These are phyloP conservation scores for Cervus canadensis DNA, from an alignment of 2,113 vertebrate species.

Conservation along the genomic window DNA sequence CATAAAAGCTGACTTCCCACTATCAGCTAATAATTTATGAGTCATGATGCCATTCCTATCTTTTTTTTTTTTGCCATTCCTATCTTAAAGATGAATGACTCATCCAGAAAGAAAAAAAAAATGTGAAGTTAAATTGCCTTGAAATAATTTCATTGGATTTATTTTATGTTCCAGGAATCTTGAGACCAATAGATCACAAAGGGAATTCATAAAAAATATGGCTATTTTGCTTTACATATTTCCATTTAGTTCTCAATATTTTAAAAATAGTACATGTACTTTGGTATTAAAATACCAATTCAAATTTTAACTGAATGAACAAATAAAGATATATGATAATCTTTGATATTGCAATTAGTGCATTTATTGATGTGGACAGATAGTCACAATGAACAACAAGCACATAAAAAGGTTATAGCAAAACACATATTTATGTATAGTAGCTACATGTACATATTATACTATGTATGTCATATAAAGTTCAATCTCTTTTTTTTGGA, in stretches of 20 bases:
- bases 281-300: not conserved
- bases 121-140: not conserved
- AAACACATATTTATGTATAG: not conserved
- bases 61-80: not conserved
- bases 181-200: not conserved
- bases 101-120: not conserved
- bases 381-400: not conserved
- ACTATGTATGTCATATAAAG: not conserved
- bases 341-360: not conserved
- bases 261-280: not conserved
- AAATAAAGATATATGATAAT: not conserved
- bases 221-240: not conserved
- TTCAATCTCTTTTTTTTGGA: not conserved
- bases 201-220: not conserved
- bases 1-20: not conserved
- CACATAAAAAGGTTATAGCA: not conserved
- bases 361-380: not conserved
- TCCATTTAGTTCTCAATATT: not conserved
- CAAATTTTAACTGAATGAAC: not conserved
- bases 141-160: not conserved
- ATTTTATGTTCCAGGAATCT: not conserved
- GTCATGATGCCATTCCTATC: not conserved
- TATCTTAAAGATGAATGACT: not conserved
- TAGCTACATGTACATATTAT: not conserved
- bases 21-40: not conserved